Percentiles rank a stretch among this genome's conserved stretches.
Evolutionary conservation across 2,113 vertebrate species (phyloP).

Genomic region (Oophaga pumilio): DNA sequence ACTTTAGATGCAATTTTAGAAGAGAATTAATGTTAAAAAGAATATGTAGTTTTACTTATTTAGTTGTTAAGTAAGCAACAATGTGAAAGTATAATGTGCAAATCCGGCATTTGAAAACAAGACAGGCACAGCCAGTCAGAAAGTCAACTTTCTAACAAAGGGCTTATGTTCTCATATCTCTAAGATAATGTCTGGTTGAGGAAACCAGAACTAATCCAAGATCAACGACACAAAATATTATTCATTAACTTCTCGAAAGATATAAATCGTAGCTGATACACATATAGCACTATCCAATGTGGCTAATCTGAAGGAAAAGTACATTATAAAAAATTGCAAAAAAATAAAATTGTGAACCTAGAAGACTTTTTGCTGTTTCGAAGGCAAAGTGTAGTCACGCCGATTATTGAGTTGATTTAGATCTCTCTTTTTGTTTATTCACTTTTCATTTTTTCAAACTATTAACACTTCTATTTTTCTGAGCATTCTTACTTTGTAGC

Average conservation of each 20-base stretch:
- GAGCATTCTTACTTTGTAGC: too few species aligned
- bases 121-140: not conserved
- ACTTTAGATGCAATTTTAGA: too few species aligned
- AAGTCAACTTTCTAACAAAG: not conserved
- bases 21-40: too few species aligned
- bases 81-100: not conserved
- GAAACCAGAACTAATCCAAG: not conserved
- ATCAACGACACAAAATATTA: not conserved
- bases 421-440: too few species aligned
- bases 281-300: not conserved
- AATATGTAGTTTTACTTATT: too few species aligned
- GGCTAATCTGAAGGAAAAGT: not conserved
- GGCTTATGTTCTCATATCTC: not conserved
- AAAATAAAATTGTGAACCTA: too few species aligned
- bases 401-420: too few species aligned
- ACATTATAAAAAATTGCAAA: not conserved
- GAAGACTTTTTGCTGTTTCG: too few species aligned
- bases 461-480: too few species aligned
- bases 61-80: too few species aligned
- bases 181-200: not conserved
- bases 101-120: not conserved
- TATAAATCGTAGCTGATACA: not conserved
- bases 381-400: too few species aligned
- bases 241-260: not conserved
- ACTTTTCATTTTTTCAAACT: too few species aligned